Evolutionary conservation across 2,797 vertebrate genomes (phyloP).

Genomic region (Setipinna tenuifilis): DNA sequence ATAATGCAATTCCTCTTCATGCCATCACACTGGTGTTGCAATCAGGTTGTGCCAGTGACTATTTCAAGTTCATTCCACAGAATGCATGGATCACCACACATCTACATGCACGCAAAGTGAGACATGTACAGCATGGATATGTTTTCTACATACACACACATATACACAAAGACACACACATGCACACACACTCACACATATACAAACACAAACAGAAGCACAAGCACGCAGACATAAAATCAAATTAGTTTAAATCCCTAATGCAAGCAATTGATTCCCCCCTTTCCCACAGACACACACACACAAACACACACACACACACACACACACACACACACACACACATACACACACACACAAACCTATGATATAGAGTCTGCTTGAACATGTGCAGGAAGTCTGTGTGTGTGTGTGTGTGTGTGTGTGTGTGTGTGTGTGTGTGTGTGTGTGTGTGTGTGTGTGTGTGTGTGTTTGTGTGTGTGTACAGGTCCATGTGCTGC

Average conservation of each 20-base stretch:
- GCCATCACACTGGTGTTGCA: slow-evolving; percentile 1
- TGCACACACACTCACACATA: slow-evolving; percentile 8
- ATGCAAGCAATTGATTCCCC: too few species aligned
- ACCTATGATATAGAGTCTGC: slow-evolving; percentile 3
- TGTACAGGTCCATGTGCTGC: background rate
- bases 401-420: background rate
- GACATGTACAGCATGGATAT: background rate
- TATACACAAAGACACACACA: background rate
- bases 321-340: too few species aligned
- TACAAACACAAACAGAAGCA: slow-evolving; percentile 6
- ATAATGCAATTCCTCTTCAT: slow-evolving; percentile 36
- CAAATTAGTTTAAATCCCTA: too few species aligned
- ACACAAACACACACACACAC: too few species aligned
- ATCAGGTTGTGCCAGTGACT: background rate
- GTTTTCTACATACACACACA: background rate
- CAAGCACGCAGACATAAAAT: background rate
- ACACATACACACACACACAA: too few species aligned
- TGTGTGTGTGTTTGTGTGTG: too few species aligned
- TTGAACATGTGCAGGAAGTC: background rate
- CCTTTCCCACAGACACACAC: too few species aligned
- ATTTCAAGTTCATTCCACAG: background rate
- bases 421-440: slow-evolving; percentile 9
- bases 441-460: too few species aligned
- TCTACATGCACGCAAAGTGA: background rate
- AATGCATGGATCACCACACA: background rate